Conservation (phyloP, 2,113 vertebrate genomes). For the Sula dactylatra region DNA sequence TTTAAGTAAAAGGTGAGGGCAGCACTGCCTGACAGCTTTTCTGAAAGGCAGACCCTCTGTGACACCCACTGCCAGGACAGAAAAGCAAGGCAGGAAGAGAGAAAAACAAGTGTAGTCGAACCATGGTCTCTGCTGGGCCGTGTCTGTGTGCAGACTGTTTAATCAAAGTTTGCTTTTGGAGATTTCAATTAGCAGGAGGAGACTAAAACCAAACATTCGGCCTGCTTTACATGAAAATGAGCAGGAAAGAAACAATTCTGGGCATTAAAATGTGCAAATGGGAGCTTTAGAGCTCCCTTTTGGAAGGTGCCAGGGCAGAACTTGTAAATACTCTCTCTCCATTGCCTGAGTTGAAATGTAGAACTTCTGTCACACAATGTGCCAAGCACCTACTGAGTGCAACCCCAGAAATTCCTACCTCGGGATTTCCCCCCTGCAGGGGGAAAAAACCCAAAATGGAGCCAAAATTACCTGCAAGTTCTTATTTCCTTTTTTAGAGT, state of each 20-base stretch:
- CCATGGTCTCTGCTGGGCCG: background rate
- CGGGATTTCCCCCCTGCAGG: background rate
- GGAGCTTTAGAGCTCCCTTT: conserved; percentile 31
- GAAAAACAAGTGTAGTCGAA: background rate
- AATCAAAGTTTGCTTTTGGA: conserved; percentile 62
- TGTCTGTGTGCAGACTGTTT: background rate
- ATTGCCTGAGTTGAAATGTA: conserved; percentile 37
- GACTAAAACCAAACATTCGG: conserved; percentile 33
- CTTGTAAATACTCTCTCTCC: conserved; percentile 25
- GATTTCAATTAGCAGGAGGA: conserved; percentile 47
- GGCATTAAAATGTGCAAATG: conserved; percentile 21
- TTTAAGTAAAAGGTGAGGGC: background rate
- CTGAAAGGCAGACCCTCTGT: background rate
- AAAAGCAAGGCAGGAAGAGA: background rate
- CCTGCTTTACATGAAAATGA: conserved; percentile 66
- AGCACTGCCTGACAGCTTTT: background rate
- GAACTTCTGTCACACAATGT: conserved; percentile 27
- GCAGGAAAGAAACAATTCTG: background rate
- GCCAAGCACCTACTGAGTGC: background rate
- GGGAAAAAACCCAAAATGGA: background rate
- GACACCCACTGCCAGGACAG: background rate
- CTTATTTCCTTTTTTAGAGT: conserved; percentile 43
- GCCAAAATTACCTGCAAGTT: background rate
- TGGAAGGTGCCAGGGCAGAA: background rate
- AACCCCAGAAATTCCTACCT: background rate